Evolutionary conservation across 2,888 invertebrate genomes (phyloP).

Genomic region (Thalpophila matura): DNA sequence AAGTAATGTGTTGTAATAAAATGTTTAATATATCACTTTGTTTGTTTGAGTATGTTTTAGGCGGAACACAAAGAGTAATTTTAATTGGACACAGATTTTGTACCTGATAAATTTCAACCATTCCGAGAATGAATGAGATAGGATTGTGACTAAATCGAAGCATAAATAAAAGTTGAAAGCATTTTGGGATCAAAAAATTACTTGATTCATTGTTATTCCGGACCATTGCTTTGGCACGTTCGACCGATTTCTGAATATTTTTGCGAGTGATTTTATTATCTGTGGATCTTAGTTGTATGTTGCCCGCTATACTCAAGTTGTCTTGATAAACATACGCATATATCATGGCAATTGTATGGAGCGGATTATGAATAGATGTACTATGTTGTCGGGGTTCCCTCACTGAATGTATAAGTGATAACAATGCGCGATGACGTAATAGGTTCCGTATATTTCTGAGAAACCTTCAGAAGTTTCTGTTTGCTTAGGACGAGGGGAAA

Average conservation of each 20-base stretch:
- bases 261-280: background rate
- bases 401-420: conserved; percentile 9
- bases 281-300: background rate
- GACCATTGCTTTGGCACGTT: no score
- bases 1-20: conserved; percentile 44
- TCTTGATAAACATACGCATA: conserved; percentile 48
- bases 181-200: no score
- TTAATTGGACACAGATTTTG: background rate
- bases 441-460: conserved; percentile 10
- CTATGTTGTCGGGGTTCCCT: background rate
- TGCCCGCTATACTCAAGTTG: background rate
- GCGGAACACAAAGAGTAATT: background rate
- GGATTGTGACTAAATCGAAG: no score
- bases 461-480: conserved; percentile 37
- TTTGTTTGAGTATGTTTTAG: background rate
- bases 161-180: no score
- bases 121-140: no score
- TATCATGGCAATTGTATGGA: conserved; percentile 32
- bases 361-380: conserved; percentile 26
- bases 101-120: background rate
- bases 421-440: conserved; percentile 38
- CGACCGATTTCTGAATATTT: no score
- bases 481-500: conserved; percentile 27
- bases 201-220: no score
- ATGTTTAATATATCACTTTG: conserved; percentile 39